Evolutionary conservation across 1,140 invertebrate genomes (phyloP).

Genomic region (Lordiphosa collinella): DNA sequence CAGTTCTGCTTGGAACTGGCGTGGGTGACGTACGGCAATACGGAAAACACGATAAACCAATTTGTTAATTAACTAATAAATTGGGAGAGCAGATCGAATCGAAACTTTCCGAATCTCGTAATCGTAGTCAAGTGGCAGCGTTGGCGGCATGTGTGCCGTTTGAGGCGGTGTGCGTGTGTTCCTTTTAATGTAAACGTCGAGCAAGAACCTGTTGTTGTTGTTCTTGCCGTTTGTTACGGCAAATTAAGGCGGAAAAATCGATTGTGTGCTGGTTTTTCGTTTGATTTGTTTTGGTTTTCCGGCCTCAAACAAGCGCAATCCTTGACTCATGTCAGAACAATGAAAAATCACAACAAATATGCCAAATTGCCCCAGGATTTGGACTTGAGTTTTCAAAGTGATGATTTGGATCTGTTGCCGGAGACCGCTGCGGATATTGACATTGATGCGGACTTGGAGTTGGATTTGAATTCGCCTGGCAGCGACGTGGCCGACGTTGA

Average conservation of each 20-base stretch:
- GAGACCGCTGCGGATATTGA: slow-evolving; percentile 65
- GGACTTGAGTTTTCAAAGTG: slow-evolving; percentile 74
- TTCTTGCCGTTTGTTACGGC: slow-evolving; percentile 28
- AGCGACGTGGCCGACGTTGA: slow-evolving; percentile 36
- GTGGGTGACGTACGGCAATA: no score
- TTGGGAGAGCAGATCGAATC: no score
- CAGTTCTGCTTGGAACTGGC: no score
- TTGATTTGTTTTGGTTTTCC: slow-evolving; percentile 64
- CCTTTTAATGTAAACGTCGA: no score
- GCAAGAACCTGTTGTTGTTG: slow-evolving; percentile 56
- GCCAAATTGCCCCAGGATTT: slow-evolving; percentile 76
- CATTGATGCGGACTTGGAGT: slow-evolving; percentile 40
- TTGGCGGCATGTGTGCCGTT: no score
- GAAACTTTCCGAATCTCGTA: no score
- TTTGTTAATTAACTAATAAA: no score
- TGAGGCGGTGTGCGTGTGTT: no score
- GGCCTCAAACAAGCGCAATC: slow-evolving; percentile 28
- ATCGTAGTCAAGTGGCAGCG: no score
- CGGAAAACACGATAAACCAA: no score
- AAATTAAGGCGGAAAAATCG: slow-evolving; percentile 64
- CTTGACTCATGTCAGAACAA: slow-evolving; percentile 52
- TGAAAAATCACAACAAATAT: slow-evolving; percentile 79
- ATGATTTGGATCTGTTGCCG: slow-evolving; percentile 68
- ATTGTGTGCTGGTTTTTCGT: slow-evolving; percentile 47
- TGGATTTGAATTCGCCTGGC: slow-evolving; percentile 43